phyloP scores from a whole-genome alignment of 2,888 invertebrate genomes.

The Horisme vitalbata region DNA sequence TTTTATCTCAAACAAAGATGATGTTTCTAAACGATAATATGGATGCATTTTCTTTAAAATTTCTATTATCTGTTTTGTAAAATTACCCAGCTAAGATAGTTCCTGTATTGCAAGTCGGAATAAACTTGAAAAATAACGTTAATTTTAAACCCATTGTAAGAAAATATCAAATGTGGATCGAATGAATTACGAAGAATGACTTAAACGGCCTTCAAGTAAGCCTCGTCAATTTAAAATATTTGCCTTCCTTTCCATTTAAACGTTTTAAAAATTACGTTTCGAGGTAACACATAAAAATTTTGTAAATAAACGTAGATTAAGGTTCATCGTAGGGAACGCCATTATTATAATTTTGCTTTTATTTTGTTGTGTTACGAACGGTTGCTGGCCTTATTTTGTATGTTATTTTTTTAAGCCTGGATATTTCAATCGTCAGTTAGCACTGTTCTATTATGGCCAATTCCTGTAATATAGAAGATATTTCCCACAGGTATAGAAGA shows the following conservation, averaged over 20 bases:
- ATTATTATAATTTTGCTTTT: slow-evolving; percentile 37
- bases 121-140: background rate
- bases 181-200: slow-evolving; percentile 9
- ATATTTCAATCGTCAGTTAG: no score
- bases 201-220: slow-evolving; percentile 24
- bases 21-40: no score
- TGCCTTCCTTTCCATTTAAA: slow-evolving; percentile 15
- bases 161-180: slow-evolving; percentile 1
- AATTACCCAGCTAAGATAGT: background rate
- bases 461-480: no score
- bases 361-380: slow-evolving; percentile 31
- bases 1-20: no score
- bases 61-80: background rate
- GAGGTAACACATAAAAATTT: slow-evolving; percentile 22
- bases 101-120: background rate
- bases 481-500: no score
- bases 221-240: slow-evolving; percentile 17
- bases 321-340: slow-evolving; percentile 30
- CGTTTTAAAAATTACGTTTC: slow-evolving; percentile 13
- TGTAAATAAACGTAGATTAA: slow-evolving; percentile 32
- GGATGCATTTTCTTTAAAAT: no score
- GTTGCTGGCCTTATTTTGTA: no score
- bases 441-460: no score
- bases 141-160: background rate
- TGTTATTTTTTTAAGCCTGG: no score